Evolutionary conservation across 2,113 vertebrate genomes (phyloP).

Genomic region (Myiagra hebetior): DNA sequence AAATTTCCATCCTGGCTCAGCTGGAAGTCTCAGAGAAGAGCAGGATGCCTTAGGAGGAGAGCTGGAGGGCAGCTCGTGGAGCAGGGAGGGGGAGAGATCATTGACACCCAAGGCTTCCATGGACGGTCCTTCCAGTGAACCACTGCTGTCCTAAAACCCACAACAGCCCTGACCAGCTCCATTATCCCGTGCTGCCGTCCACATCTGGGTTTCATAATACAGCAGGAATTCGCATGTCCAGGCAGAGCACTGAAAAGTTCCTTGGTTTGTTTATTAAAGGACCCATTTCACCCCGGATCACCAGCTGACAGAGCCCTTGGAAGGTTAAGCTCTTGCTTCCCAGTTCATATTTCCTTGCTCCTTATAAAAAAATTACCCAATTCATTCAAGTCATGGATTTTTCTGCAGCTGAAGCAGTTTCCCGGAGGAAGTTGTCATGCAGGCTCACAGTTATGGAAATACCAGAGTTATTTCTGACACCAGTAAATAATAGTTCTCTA

Average conservation of each 20-base stretch:
- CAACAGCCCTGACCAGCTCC: not conserved
- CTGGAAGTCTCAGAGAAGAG: not conserved
- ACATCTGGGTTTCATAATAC: not conserved
- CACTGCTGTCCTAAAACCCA: not conserved
- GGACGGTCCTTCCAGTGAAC: not conserved
- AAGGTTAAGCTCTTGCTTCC: not conserved
- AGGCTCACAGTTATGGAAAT: slow-evolving; percentile 67
- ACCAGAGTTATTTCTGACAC: slow-evolving; percentile 68
- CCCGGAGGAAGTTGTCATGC: slow-evolving; percentile 58
- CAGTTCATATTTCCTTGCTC: not conserved
- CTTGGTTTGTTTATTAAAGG: not conserved
- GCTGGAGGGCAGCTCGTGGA: not conserved
- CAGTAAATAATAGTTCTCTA: slow-evolving; percentile 66
- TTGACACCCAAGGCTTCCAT: not conserved
- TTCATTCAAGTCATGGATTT: slow-evolving; percentile 39
- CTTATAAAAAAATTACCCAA: not conserved
- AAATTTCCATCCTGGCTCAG: not conserved
- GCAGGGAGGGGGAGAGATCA: not conserved
- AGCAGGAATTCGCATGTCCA: not conserved
- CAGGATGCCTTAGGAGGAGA: not conserved
- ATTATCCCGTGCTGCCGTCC: not conserved
- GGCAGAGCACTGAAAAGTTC: not conserved
- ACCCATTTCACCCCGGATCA: not conserved
- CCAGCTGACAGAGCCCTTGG: not conserved
- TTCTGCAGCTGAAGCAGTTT: slow-evolving; percentile 67